Base-by-base conservation (phyloP, 2,797 vertebrate genomes). In the Ptychobarbus kaznakovi region DNA sequence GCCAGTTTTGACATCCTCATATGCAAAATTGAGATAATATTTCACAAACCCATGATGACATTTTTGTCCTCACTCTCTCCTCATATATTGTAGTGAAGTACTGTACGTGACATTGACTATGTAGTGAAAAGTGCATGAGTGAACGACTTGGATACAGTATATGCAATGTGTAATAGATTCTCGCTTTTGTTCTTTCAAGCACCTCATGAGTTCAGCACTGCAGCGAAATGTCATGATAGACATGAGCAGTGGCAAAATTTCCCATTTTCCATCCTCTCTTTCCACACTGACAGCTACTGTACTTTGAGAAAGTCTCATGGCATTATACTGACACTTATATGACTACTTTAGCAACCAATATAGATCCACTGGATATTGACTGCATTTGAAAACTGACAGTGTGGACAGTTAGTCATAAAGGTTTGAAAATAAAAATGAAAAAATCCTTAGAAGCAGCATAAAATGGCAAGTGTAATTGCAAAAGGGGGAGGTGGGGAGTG, bases 121-220 rank as follows among this genome's bases (percentile, higher is more conserved):
- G 56, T 44, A 42, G 15, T 20, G 56, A 78, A 66, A 66, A 65
- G 77, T 13, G 58, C 15, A 80, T 63, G 58, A 65, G 58, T 13
- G 16, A 80, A 32, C 0, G 15, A 44, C n/a, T 66, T 66, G 42
- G 40, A 80, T 61, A 35, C 7, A 42, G 38, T 16, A 61, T 42
- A 61, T 78, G 53, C 7, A 78, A 25, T 63, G 76, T 61, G 53
- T 78, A 78, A 78, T 61, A 78, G 35, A 42, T 61, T 78, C 35
- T 32, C 3, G 2, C 46, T 81, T 70, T 70, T 56, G 32, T 69
- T 56, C 46, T 69, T 35, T 70, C 44, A 25, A 42, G 49, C 32
- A 35, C 15, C 32, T 69, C 32, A 20, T 40, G 79, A 81, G 65
- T 81, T 81, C 79, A 81, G 65, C 80, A 53, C 46, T 70, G 46